Base-by-base conservation (phyloP, 2,113 vertebrate species). In the Dicrurus megarhynchus region DNA sequence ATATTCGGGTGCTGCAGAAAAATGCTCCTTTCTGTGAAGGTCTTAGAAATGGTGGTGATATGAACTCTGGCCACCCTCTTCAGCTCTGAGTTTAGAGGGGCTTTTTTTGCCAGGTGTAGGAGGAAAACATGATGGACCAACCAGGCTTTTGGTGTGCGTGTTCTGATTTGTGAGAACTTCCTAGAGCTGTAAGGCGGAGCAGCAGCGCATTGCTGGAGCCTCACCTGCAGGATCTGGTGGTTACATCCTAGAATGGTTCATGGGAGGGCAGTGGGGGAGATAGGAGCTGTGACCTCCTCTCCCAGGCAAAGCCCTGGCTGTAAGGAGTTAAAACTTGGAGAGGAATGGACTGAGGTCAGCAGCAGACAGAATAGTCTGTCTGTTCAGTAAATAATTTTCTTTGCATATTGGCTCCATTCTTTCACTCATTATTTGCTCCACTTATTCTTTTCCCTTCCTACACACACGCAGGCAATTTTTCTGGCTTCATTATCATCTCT, bases 361-460 rank as follows among this genome's bases (percentile, higher is more conserved):
- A 91, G 65, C 64, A 75, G 5, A n/a, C n/a, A n/a, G 1, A 64
- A 41, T 23, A 33, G 49, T 68, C 90, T 65, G 49, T 68, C 90
- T 65, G 75, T 79, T 96, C 75, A 85, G 30, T 95, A 89, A 95
- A 84, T 86, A 77, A 87, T 89, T 95, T 89, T 86, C 91, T 87
- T 90, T 97, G 85, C 91, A 76, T 84, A 77, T 71, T 33, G 56
- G 52, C 63, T 97, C 61, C 22, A 67, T 96, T 96, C 87, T 96
- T 95, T 94, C 67, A 23, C 76, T 95, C 70, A 74, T 90, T 96
- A 81, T 97, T 95, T 94, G 96, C 87, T 95, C 57, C 91, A 89
- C 57, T 96, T 94, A 91, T 28, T 95, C 84, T 77, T 89, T 76
- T 74, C 44, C 88, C 79, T 92, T 94, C 90, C 89, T 73, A 93